A percentile compares a stretch with the other conserved stretches of the same genome.
Conservation (phyloP, 2,113 vertebrate genomes). For the Brachyhypopomus gauderio region DNA sequence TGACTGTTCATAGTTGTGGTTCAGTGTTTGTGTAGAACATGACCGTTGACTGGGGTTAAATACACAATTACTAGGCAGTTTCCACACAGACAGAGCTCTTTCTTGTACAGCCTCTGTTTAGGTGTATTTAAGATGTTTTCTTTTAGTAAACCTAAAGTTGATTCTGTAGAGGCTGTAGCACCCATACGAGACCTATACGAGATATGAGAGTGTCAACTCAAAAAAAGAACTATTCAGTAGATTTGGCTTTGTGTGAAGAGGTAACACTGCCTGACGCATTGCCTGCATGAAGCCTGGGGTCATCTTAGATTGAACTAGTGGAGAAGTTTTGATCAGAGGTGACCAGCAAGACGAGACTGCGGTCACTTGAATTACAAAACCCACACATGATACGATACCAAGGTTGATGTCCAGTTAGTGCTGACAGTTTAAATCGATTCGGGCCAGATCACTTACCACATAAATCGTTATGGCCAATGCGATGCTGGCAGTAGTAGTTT, state of each 20-base stretch:
- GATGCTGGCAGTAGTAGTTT: conserved; percentile 39
- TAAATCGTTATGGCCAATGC: conserved; percentile 66
- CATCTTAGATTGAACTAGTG: conserved; percentile 55
- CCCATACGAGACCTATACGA: no score
- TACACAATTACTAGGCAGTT: background rate
- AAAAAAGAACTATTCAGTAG: background rate
- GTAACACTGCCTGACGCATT: background rate
- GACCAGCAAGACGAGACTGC: conserved; percentile 73
- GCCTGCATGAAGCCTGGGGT: conserved; percentile 18
- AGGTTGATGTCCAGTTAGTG: conserved; percentile 78
- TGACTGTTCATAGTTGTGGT: conserved; percentile 71
- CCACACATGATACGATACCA: conserved; percentile 72
- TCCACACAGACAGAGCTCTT: background rate
- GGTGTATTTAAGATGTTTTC: background rate
- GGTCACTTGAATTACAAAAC: conserved; percentile 72
- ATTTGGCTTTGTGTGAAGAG: background rate
- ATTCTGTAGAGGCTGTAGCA: background rate
- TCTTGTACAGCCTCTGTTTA: background rate
- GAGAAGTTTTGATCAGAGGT: conserved; percentile 68
- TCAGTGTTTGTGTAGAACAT: conserved; percentile 72
- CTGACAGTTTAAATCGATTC: conserved; percentile 78
- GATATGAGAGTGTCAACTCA: no score
- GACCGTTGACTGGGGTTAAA: conserved; percentile 74
- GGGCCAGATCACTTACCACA: conserved; percentile 75
- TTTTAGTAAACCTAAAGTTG: background rate